Percentiles rank a stretch among this genome's conserved stretches.
Conservation (phyloP, 92 coral and sea anemone species). For the Phenganax marumi region DNA sequence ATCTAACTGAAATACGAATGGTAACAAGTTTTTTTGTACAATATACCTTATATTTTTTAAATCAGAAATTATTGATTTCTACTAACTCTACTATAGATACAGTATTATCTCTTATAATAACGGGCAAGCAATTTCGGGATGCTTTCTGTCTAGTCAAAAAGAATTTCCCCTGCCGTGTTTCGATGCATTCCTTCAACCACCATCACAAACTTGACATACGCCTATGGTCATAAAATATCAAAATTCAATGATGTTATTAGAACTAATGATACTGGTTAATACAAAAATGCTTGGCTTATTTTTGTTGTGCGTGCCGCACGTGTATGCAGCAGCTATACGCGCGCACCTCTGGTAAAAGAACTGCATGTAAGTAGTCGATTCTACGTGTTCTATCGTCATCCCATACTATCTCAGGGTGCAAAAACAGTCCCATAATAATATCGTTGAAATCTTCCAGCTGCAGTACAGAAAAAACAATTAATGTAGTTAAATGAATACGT, state of each 20-base stretch:
- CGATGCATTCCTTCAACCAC: not conserved
- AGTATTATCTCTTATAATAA: not conserved
- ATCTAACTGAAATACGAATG: not conserved
- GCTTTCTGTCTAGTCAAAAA: not conserved
- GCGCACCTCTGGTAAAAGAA: conserved; percentile 6
- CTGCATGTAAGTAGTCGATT: not conserved
- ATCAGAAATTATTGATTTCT: not conserved
- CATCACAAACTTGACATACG: conserved; percentile 4
- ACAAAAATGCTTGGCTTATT: not conserved
- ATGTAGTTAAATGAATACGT: no score
- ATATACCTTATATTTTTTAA: not conserved
- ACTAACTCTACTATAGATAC: no score
- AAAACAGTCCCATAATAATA: not conserved
- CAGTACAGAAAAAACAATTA: not conserved
- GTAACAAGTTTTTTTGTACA: not conserved
- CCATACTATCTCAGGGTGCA: not conserved
- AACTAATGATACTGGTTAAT: not conserved
- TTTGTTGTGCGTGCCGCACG: no score
- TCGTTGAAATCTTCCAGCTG: conserved; percentile 9
- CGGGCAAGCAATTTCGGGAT: conserved; percentile 17
- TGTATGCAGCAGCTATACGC: not conserved
- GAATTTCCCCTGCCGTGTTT: not conserved
- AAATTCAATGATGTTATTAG: not conserved
- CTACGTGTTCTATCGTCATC: not conserved
- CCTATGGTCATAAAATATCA: not conserved